These are phyloP conservation scores for Antennarius striatus DNA, from an alignment of 2,113 vertebrate genomes.

Conservation along the genomic window DNA sequence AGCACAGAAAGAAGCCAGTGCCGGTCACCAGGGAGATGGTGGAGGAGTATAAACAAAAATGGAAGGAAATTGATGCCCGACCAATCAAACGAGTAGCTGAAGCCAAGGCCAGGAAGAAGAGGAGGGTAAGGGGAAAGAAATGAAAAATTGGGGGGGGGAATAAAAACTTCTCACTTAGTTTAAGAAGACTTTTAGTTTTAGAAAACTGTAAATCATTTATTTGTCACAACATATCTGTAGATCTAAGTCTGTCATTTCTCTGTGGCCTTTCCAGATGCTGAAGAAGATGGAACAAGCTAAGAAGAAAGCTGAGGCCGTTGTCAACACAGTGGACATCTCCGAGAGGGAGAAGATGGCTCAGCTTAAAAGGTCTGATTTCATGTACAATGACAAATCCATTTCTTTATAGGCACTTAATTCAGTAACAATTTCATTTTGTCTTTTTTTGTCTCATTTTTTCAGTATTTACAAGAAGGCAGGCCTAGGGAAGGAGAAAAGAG, in stretches of 20 bases:
- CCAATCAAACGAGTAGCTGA: conserved; percentile 96
- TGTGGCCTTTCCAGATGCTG: conserved; percentile 80
- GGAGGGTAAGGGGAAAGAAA: conserved; percentile 80
- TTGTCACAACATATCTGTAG: background rate
- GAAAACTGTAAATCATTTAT: background rate
- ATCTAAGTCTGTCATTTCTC: background rate
- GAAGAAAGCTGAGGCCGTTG: conserved; percentile 94
- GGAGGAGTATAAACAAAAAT: conserved; percentile 89
- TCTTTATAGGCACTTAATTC: background rate
- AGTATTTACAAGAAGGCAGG: conserved; percentile 98
- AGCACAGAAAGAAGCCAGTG: conserved; percentile 84
- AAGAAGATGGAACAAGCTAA: conserved; percentile 96
- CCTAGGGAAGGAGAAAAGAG: conserved; percentile 90
- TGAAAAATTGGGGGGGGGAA: too few species aligned
- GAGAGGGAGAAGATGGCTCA: conserved; percentile 94
- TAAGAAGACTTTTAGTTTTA: background rate
- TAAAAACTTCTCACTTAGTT: background rate
- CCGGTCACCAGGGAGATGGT: conserved; percentile 88
- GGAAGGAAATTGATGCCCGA: conserved; percentile 91
- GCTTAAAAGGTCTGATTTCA: conserved; percentile 83
- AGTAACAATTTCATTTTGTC: background rate
- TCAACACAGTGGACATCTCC: conserved; percentile 92
- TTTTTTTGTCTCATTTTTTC: background rate
- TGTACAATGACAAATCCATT: background rate
- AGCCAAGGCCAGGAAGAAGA: conserved; percentile 96